phyloP scores from a whole-genome alignment of 1,140 invertebrate species.

The Drosophila athabasca region DNA sequence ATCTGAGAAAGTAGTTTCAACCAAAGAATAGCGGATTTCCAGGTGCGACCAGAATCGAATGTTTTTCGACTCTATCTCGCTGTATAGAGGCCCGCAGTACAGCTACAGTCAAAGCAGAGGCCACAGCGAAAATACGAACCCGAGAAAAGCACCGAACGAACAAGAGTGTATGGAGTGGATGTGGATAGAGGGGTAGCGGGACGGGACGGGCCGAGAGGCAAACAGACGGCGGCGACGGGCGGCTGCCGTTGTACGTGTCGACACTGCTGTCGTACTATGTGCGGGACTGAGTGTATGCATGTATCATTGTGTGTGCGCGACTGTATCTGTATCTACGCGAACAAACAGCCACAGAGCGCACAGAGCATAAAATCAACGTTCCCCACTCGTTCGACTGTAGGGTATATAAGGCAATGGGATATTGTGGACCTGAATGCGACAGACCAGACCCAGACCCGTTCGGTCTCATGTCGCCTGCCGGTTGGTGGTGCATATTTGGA shows the following conservation, averaged over 20 bases:
- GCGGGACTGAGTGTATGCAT: constrained; percentile 35
- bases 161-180: constrained; percentile 48
- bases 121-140: constrained; percentile 61
- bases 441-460: background rate
- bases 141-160: constrained; percentile 48
- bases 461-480: constrained; percentile 15
- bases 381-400: constrained; percentile 21
- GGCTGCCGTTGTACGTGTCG: constrained; percentile 30
- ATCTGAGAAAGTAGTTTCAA: background rate
- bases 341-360: constrained; percentile 18
- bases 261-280: constrained; percentile 36
- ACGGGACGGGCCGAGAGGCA: constrained; percentile 2
- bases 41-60: constrained; percentile 25
- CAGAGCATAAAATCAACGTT: constrained; percentile 29
- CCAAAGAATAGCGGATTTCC: constrained; percentile 21
- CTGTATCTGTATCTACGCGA: constrained; percentile 32
- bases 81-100: constrained; percentile 62
- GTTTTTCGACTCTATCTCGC: constrained; percentile 63
- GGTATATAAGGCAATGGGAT: constrained; percentile 38
- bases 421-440: constrained; percentile 8
- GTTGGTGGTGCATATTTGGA: too few relatives aligned
- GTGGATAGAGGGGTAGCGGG: background rate
- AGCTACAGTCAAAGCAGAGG: constrained; percentile 47
- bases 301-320: constrained; percentile 27
- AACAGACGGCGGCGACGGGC: constrained; percentile 13